Evolutionary conservation across 2,888 invertebrate genomes (phyloP), one percentile per base, ranked within the genome.

Genomic region (Cheilosia pagana): DNA sequence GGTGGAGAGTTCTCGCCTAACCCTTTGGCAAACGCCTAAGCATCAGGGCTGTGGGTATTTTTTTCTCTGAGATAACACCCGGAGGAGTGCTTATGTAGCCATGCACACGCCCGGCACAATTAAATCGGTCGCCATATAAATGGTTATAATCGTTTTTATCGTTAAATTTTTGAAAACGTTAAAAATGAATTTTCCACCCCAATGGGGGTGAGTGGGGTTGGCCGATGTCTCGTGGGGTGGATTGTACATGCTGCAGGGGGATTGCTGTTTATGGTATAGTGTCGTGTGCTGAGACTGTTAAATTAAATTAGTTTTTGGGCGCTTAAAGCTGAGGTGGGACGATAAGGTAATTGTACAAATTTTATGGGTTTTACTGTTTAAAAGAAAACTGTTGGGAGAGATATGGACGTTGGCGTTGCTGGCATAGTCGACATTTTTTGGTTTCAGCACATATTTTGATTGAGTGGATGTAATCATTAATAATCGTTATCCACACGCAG

Each of bases 91-190:
- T 79, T 74, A 67, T 60, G 72, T 21, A 39, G 52, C 28, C 50
- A 28, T 74, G 71, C 85, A 85, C 81, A 71, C 85, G 85, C 41
- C 53, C 71, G 25, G 28, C 25, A 62, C 79, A 79, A 85, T 85
- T 85, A 85, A 81, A 85, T 76, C 75, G 60, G 71, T 39, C 55
- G 31, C 53, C 81, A 85, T 85, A 81, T 85, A 81, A 79, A 85
- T 85, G 85, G 53, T 81, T 71, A 79, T 75, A 85, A 85, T 85
- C 70, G 71, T 67, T 85, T 79, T 79, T 85, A 81, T 81, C 81
- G 67, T 75, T 39, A 41, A 25, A 35, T 55, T 75, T 67, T 67
- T 50, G 45, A 45, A 60, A 65, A 62, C 16, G 43, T 1, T 28
- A 35, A 55, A 75, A 74, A 68, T 52, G 63, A 45, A 68, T 78